Evolutionary conservation across 2,113 vertebrate genomes (phyloP), one percentile per base, ranked within the genome.

Genomic region (Porphyrio hochstetteri): DNA sequence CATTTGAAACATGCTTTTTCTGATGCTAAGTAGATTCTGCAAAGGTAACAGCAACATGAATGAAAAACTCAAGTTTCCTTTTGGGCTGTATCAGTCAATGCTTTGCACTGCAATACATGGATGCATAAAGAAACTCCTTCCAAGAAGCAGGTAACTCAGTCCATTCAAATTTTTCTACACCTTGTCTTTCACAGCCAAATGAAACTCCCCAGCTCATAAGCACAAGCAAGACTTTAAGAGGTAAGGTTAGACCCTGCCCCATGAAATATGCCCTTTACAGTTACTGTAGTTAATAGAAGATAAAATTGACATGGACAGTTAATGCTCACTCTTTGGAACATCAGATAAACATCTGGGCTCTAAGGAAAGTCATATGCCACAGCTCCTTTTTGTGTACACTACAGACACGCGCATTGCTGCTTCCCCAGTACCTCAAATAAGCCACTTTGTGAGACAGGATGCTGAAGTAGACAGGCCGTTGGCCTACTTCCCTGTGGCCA

Each of bases 401-500:
- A 60, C 92, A 93, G 86, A 95, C 71, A 82, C 75, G 60, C n/a
- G 64, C 29, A 57, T 13, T 53, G 76, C 53, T 78, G 35, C 46
- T 96, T 81, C 38, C 56, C 56, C 68, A 95, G 33, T 60, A 56
- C 33, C 74, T 65, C 10, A 1, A n/a, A 40, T 57, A 92, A 92
- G 71, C 29, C 71, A 65, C 70, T 72, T 76, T 0, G 2, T 78
- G 65, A 95, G 70, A 95, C 93, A 95, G 96, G 93, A 96, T 94
- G 87, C 57, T 85, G 81, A 92, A 95, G 44, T 1, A 96, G 95
- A 93, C 93, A 94, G 67, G 59, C 68, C 0, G 5, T 86, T 96
- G 93, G 93, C 68, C 87, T 77, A 24, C 25, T 86, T 94, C 87
- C 93, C 94, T 77, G 52, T 56, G 59, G 94, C 94, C 70, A 74